Percentiles rank a stretch among this genome's conserved stretches.
Conservation (phyloP, 2,888 invertebrate genomes). For the Phymatocera aterrima region DNA sequence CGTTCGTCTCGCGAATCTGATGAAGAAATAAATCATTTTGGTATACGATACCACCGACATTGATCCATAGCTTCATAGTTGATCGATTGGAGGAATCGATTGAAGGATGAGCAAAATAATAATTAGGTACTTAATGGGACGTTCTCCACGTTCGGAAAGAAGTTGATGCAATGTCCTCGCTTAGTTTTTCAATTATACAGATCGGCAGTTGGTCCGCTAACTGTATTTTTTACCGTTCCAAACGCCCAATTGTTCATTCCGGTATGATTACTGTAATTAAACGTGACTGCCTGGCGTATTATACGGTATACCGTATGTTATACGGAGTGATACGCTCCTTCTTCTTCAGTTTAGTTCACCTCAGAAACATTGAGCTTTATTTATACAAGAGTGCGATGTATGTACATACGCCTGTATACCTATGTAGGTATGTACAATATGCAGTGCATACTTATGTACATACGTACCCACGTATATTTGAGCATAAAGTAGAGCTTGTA, state of each 20-base stretch:
- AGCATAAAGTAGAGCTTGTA: conserved; percentile 5
- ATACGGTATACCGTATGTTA: too few species aligned
- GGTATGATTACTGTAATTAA: conserved; percentile 23
- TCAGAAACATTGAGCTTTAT: not conserved
- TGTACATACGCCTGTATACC: not conserved
- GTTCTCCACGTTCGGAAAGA: not conserved
- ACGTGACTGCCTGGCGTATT: not conserved
- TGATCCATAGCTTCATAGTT: too few species aligned
- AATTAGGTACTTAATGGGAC: too few species aligned
- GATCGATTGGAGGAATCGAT: too few species aligned
- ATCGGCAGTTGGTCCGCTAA: not conserved
- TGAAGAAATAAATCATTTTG: too few species aligned
- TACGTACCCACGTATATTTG: not conserved
- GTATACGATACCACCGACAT: too few species aligned
- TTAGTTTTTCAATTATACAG: not conserved
- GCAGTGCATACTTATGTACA: too few species aligned
- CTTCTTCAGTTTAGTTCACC: not conserved
- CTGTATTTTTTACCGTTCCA: conserved; percentile 25
- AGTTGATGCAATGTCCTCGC: too few species aligned
- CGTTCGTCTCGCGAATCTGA: too few species aligned
- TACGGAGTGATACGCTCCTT: not conserved
- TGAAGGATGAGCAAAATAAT: too few species aligned
- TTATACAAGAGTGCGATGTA: not conserved
- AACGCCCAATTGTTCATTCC: conserved; percentile 8
- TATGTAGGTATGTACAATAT: too few species aligned